A percentile compares a stretch with the other conserved stretches of the same genome.
Conservation (phyloP, 1,140 invertebrate genomes). For the Brachionus asplanchnoidis region DNA sequence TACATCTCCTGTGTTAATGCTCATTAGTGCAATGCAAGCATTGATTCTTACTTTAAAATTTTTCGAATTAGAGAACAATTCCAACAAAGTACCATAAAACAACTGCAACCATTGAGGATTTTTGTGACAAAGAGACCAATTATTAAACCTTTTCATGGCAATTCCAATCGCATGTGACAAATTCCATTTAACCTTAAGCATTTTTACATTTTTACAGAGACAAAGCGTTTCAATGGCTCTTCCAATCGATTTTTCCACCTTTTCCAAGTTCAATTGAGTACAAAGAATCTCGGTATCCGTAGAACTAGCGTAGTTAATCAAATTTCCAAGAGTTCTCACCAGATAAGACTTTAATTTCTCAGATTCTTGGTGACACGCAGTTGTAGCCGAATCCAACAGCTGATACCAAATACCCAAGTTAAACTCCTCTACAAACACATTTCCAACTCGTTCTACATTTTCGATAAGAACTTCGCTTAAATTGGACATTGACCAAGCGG, state of each 20-base stretch:
- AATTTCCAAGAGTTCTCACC: slow-evolving; percentile 1
- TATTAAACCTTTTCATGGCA: not conserved
- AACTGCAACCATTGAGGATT: slow-evolving; percentile 20
- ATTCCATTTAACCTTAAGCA: slow-evolving; percentile 41
- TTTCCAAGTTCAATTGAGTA: not conserved
- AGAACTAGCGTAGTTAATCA: slow-evolving; percentile 18
- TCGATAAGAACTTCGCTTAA: slow-evolving; percentile 35
- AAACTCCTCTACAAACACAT: slow-evolving; percentile 21
- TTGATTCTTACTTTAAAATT: slow-evolving; percentile 41
- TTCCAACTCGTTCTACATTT: slow-evolving; percentile 19
- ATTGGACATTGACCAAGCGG: slow-evolving; percentile 40
- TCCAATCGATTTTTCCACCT: not conserved
- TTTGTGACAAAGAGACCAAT: not conserved
- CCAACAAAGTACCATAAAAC: slow-evolving; percentile 14
- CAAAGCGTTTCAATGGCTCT: not conserved
- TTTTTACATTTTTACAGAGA: slow-evolving; percentile 23
- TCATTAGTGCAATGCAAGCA: slow-evolving; percentile 40
- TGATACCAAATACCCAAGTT: not conserved
- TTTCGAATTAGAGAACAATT: slow-evolving; percentile 8
- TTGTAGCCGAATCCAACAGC: not conserved
- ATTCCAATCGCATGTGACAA: slow-evolving; percentile 37
- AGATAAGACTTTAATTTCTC: slow-evolving; percentile 38
- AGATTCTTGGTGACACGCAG: slow-evolving; percentile 9
- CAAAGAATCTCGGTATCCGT: not conserved
- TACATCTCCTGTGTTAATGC: slow-evolving; percentile 1